Evolutionary conservation across 2,113 vertebrate genomes (phyloP).

Genomic region (Enhydra lutris): DNA sequence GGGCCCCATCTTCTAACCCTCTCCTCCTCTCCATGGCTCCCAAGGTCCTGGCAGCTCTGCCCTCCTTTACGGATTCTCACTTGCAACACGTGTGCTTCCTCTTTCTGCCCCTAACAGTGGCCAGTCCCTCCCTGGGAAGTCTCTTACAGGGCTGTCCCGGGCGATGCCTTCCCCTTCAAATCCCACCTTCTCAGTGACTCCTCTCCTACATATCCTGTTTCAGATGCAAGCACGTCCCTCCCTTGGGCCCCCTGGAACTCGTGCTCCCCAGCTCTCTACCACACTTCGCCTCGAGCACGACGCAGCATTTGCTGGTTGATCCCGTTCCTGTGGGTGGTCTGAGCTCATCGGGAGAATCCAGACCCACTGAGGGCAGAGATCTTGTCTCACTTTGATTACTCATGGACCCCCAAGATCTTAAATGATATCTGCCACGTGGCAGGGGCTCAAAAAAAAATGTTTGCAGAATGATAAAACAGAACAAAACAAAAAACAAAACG

Average conservation of each 20-base stretch:
- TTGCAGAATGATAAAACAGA: background rate
- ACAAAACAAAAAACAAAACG: background rate
- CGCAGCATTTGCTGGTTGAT: fast-evolving
- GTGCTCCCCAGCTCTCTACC: fast-evolving
- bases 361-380: background rate
- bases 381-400: background rate
- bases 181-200: background rate
- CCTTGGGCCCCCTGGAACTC: fast-evolving
- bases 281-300: fast-evolving
- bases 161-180: background rate
- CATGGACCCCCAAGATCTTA: background rate
- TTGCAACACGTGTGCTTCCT: fast-evolving
- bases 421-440: fast-evolving
- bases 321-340: fast-evolving
- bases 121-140: background rate
- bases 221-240: background rate
- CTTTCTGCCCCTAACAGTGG: fast-evolving
- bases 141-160: background rate
- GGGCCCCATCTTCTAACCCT: fast-evolving
- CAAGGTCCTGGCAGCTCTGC: fast-evolving
- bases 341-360: background rate
- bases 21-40: fast-evolving
- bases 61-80: too few species aligned
- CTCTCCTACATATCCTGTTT: too few species aligned
- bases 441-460: background rate